A percentile compares a stretch with the other conserved stretches of the same genome.
Conservation (phyloP, 2,888 invertebrate genomes). For the Podabrus alpinus region DNA sequence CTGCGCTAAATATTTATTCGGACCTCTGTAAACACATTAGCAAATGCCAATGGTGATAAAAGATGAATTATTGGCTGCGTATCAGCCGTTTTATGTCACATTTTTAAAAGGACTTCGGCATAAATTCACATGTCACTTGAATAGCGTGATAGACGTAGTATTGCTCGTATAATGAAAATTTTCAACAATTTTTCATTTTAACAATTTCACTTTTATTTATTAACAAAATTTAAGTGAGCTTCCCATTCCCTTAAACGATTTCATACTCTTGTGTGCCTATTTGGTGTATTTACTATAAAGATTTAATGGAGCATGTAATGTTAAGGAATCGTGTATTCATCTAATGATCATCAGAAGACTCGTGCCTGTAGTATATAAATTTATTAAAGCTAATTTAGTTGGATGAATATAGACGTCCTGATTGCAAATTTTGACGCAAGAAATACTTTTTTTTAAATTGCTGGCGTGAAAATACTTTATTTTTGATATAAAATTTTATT, state of each 20-base stretch:
- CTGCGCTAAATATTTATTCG: conserved; percentile 12
- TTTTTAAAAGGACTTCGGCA: not conserved
- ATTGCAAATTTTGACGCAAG: not conserved
- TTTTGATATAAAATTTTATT: not conserved
- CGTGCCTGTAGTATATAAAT: not conserved
- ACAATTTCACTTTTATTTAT: not conserved
- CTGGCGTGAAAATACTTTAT: not conserved
- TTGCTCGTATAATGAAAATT: not conserved
- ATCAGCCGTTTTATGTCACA: not conserved
- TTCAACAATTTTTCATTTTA: not conserved
- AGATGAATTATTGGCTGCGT: conserved; percentile 12
- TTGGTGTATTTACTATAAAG: not conserved
- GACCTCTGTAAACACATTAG: conserved; percentile 18
- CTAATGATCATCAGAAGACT: not conserved
- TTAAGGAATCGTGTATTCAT: not conserved
- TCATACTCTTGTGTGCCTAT: not conserved
- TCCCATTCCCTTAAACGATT: not conserved
- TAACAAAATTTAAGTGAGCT: not conserved
- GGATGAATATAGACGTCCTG: not conserved
- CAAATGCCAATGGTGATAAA: conserved; percentile 17
- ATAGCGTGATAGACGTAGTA: not conserved
- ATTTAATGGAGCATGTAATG: not conserved
- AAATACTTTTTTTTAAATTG: not conserved
- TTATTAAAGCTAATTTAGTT: not conserved
- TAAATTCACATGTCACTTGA: not conserved